Evolutionary conservation across 2,888 invertebrate species (phyloP).

Genomic region (Argyresthia albistria): DNA sequence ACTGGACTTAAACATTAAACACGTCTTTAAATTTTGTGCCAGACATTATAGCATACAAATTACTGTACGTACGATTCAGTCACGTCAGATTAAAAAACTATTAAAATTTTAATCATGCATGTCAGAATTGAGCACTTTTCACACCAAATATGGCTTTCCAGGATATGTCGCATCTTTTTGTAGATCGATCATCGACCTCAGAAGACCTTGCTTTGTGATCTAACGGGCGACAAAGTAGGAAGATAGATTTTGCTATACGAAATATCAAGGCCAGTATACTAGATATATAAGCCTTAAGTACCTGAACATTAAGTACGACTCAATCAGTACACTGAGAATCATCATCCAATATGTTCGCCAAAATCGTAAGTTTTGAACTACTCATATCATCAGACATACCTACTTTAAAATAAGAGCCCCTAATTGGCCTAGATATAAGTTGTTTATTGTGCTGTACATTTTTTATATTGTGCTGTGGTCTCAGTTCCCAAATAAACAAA

Average conservation of each 20-base stretch:
- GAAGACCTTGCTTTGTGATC: conserved; percentile 21
- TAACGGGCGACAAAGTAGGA: conserved; percentile 1
- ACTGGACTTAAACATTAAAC: too few relatives aligned
- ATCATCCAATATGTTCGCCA: conserved; percentile 43
- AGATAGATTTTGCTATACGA: not conserved
- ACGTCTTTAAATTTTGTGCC: too few relatives aligned
- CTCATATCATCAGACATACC: not conserved
- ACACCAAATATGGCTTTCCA: conserved; percentile 25
- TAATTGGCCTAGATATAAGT: too few relatives aligned
- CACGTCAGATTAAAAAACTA: too few relatives aligned
- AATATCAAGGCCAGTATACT: conserved; percentile 15
- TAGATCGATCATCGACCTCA: conserved; percentile 31
- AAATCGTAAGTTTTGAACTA: conserved; percentile 33
- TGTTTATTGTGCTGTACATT: too few relatives aligned
- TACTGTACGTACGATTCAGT: too few relatives aligned
- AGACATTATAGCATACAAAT: too few relatives aligned
- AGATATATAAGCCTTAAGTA: conserved; percentile 33
- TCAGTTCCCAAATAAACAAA: too few relatives aligned
- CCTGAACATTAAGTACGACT: conserved; percentile 25
- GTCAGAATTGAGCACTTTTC: conserved; percentile 2
- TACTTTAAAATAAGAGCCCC: too few relatives aligned
- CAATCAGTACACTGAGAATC: conserved; percentile 28
- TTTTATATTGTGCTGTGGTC: too few relatives aligned
- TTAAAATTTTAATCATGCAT: too few relatives aligned
- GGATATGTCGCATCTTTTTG: conserved; percentile 25